Conservation (phyloP, 2,113 vertebrate genomes). For the Eulacestoma nigropectus region DNA sequence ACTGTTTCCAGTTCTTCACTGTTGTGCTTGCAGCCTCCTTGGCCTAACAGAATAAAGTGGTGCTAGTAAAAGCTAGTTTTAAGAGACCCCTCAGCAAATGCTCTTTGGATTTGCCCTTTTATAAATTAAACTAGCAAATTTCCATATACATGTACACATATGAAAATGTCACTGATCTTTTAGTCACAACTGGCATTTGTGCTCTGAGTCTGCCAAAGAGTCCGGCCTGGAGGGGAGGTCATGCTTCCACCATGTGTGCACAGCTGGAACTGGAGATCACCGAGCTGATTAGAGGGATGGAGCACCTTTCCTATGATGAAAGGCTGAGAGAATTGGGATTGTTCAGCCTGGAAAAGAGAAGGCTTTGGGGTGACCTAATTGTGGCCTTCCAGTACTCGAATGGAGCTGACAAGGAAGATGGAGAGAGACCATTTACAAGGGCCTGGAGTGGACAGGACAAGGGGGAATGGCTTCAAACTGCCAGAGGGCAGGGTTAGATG, state of each 20-base stretch:
- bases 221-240: accelerated
- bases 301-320: background rate
- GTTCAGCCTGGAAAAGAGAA: background rate
- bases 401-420: background rate
- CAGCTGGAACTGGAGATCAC: background rate
- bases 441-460: background rate
- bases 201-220: background rate
- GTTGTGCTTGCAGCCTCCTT: background rate
- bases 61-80: background rate
- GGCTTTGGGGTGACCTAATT: background rate
- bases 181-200: background rate
- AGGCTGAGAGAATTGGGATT: background rate
- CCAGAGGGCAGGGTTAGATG: background rate
- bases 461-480: background rate
- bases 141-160: background rate
- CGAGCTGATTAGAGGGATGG: background rate
- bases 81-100: background rate
- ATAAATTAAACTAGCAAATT: background rate
- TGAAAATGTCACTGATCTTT: conserved; percentile 18
- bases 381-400: background rate
- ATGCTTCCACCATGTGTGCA: too few relatives aligned
- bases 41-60: background rate
- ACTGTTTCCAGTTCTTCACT: background rate
- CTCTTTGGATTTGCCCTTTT: background rate
- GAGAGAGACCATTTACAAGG: background rate